phyloP scores from a whole-genome alignment of 2,113 vertebrate species.

The Turnix velox region DNA sequence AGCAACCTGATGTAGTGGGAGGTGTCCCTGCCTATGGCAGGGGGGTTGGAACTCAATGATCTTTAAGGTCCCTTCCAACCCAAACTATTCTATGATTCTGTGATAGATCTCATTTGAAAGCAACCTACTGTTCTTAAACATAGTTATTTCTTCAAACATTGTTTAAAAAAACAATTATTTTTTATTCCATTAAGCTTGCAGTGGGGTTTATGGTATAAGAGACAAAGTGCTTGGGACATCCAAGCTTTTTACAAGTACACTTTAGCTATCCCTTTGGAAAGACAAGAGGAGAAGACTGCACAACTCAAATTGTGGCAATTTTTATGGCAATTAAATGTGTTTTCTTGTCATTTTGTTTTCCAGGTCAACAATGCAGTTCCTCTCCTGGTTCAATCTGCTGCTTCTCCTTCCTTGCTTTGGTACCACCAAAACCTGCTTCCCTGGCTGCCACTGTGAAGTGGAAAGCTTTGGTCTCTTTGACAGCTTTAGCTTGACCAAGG shows the following conservation, averaged over 20 bases:
- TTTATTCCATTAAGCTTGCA: neutral
- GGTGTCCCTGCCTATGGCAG: too few relatives aligned
- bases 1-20: too few relatives aligned
- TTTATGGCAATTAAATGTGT: neutral
- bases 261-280: neutral
- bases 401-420: conserved; percentile 41
- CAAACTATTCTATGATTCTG: too few relatives aligned
- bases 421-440: conserved; percentile 82
- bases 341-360: neutral
- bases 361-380: conserved; percentile 69
- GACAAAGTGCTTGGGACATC: neutral
- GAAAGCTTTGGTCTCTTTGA: conserved; percentile 95
- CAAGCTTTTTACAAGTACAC: neutral
- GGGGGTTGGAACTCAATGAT: too few relatives aligned
- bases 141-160: neutral
- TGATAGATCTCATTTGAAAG: neutral
- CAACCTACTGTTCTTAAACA: neutral
- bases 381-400: conserved; percentile 39
- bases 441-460: conserved; percentile 88
- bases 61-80: too few relatives aligned
- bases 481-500: conserved; percentile 95
- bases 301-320: neutral
- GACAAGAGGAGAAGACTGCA: neutral
- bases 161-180: neutral
- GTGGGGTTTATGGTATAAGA: neutral